Percentiles rank a stretch among this genome's conserved stretches.
These are phyloP conservation scores for Gallinago jamesoni DNA, from an alignment of 2,113 vertebrate species.

Conservation along the genomic window DNA sequence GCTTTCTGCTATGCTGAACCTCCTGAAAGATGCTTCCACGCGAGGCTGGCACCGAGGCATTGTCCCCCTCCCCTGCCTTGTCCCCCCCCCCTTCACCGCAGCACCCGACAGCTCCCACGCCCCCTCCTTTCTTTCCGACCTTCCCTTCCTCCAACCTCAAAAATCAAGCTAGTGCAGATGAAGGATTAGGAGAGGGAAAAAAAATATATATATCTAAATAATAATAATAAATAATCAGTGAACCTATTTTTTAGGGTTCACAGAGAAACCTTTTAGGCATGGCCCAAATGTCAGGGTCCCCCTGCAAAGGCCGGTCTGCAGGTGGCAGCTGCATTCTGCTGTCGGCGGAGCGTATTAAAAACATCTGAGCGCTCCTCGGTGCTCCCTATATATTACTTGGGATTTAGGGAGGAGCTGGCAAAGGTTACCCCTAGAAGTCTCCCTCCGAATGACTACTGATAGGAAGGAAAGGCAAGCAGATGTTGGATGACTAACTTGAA, in stretches of 20 bases:
- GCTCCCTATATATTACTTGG: not conserved
- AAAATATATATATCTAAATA: not conserved
- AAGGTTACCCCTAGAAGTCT: not conserved
- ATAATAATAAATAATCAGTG: not conserved
- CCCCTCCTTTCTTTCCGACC: not conserved
- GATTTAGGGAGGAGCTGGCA: not conserved
- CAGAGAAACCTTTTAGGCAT: not conserved
- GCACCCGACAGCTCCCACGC: accelerated
- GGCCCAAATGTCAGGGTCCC: not conserved
- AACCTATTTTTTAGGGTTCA: slow-evolving; percentile 12
- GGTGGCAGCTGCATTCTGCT: slow-evolving; percentile 36
- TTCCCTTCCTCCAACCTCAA: not conserved
- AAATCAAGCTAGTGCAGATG: not conserved
- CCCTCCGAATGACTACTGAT: not conserved
- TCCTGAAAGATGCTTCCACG: not conserved
- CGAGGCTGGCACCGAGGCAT: not conserved
- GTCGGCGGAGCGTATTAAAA: not conserved
- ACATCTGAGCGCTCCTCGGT: not conserved
- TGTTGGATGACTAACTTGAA: not conserved
- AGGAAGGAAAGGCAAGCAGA: not conserved
- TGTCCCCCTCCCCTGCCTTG: too few species aligned
- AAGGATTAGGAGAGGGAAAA: not conserved
- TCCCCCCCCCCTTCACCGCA: not conserved
- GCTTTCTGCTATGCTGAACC: not conserved
- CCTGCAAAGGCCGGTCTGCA: not conserved